A percentile compares a stretch with the other conserved stretches of the same genome.
Conservation (phyloP, 2,888 invertebrate genomes). For the Eledona agricola region DNA sequence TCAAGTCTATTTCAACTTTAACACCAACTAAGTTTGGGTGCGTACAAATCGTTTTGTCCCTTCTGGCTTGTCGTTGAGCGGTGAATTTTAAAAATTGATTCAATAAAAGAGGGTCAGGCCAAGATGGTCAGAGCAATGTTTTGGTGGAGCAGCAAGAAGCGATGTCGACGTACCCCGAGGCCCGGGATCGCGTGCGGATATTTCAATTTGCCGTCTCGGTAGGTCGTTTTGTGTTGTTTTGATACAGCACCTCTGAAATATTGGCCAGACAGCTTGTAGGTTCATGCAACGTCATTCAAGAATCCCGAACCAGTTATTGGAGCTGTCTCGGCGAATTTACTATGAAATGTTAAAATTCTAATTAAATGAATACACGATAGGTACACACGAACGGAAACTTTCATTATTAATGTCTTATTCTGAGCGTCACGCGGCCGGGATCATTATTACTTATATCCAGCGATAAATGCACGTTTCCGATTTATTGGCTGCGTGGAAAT, state of each 20-base stretch:
- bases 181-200: conserved; percentile 36
- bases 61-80: too few relatives aligned
- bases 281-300: conserved; percentile 50
- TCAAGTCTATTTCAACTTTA: too few relatives aligned
- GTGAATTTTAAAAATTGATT: too few relatives aligned
- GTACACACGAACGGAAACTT: conserved; percentile 43
- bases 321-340: conserved; percentile 46
- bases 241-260: conserved; percentile 54
- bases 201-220: conserved; percentile 41
- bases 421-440: conserved; percentile 8
- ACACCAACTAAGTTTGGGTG: too few relatives aligned
- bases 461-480: conserved; percentile 14
- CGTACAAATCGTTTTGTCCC: too few relatives aligned
- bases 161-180: conserved; percentile 6
- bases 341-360: conserved; percentile 47
- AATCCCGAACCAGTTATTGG: conserved; percentile 43
- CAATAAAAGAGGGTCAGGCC: too few relatives aligned
- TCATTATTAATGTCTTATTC: conserved; percentile 44
- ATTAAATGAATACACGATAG: conserved; percentile 39
- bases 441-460: conserved; percentile 12
- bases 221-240: conserved; percentile 57
- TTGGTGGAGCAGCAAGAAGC: too few relatives aligned
- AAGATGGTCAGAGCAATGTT: too few relatives aligned
- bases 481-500: conserved; percentile 12
- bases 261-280: conserved; percentile 48